Base-by-base conservation (phyloP, 2,797 vertebrate genomes). In the Cyprinodon diabolis region DNA sequence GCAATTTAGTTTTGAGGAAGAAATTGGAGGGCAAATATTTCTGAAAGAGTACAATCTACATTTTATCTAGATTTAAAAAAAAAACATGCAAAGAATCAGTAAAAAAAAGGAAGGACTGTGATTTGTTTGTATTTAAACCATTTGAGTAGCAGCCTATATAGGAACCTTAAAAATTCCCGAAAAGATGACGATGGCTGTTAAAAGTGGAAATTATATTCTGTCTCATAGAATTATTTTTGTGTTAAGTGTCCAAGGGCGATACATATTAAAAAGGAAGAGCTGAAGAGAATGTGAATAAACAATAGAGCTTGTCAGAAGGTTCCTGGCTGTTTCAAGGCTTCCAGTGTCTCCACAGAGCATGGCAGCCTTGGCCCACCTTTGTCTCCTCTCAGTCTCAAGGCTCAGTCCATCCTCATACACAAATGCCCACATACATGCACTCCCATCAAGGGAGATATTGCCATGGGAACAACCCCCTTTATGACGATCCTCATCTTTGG, bases 391-490 rank as follows among this genome's bases (percentile, higher is more conserved):
- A 66, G 79, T 91, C 79, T 80, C 86, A 87, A 86, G 88, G 83
- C 86, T 81, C 45, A 0, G 62, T 71, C 74, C 37, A 17, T 80
- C 57, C 63, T 17, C 66, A 66, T 70, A 77, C 70, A 71, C 57
- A 79, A 73, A 84, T 54, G 78, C 51, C 57, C 66, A 58, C 69
- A 67, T 49, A 45, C 54, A 69, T 75, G 67, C 76, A 67, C 81
- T 90, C 66, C 79, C 77, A 81, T 65, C 60, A 76, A 86, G 78
- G 86, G 82, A 88, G 91, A 86, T 79, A 95, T 96, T 91, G 93
- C 95, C 95, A 95, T 96, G 94, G 95, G 94, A 95, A 96, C 95
- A 86, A 90, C 80, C 80, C 92, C 93, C 92, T 94, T 93, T 86
- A 88, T 84, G 90, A 91, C 91, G 86, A 89, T 91, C 92, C 87